Base-by-base conservation (phyloP, 2,888 invertebrate species). In the Cantharis lateralis region DNA sequence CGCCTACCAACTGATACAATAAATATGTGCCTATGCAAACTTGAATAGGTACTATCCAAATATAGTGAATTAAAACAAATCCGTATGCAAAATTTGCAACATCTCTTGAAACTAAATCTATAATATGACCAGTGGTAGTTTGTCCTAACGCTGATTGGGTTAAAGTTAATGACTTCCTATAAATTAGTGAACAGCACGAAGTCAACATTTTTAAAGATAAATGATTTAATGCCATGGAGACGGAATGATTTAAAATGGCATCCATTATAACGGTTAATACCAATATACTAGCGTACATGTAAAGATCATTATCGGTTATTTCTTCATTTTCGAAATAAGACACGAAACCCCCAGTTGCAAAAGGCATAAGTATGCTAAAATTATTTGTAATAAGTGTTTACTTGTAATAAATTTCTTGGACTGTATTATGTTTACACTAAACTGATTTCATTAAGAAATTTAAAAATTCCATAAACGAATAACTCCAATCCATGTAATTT, bases 31-130 rank as follows among this genome's bases (percentile, higher is more conserved):
- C 93, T 28, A 95, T 90, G 0, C 92, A 83, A 15, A 94, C 93
- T 87, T 96, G 94, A 1, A 96, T 86, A 0, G 96, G 96, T 0
- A 95, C 95, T 15, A 95, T 90, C 90, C 95, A 93, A 4, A 97
- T 87, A 85, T 95, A 96, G 86, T 96, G 94, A 15, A 96, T 86
- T 85, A 96, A 95, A 72, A 95, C 89, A 28, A 93, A 91, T 9
- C 94, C 93, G 88, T 94, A 91, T 87, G 97, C 97, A 87, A 97
- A 96, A 76, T 96, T 89, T 81, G 93, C 94, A 0, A 96, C 96
- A 87, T 98, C 97, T 74, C 96, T 97, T 0, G 96, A 96, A 79
- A 97, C 78, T 68, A 88, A 81, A 81, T 88, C 88, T 66, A 88
- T 85, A 82, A 87, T 86, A 81, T 88, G 87, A 87, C 89, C 98